Evolutionary conservation across 2,888 invertebrate species (phyloP), one percentile per base, ranked within the genome.

Genomic region (Pristionchus mayeri): DNA sequence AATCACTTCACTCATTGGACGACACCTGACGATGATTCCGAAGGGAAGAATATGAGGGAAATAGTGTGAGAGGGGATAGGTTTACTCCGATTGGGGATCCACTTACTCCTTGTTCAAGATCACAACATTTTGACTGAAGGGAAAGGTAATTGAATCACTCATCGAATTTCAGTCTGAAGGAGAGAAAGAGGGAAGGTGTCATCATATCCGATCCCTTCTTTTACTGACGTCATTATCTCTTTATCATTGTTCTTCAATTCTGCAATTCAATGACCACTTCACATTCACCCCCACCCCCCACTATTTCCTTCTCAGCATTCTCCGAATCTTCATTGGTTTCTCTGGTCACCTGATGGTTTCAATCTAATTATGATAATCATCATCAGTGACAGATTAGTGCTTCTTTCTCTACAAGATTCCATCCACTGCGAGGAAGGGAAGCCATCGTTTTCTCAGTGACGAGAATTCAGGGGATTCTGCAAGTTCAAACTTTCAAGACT

Each of bases 61-160:
- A 60, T 27, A 67, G 67, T n/a, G 67, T 4, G 67, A 67, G 67
- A 37, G 67, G 37, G 67, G 67, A 67, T 67, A 67, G 67, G 67
- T 67, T 67, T 67, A 67, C 67, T 67, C 67, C 21, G 40, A 37
- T 67, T 37, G 30, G 67, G 67, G 67, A 67, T 67, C 67, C 21
- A 37, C 37, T 67, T 67, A 67, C 67, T 67, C n/a, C 37, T 67
- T 34, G 37, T 67, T 37, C 3, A 34, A 34, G 67, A 67, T 67
- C 67, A 67, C 37, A 67, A 67, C 67, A 67, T 67, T 67, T 67
- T 67, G 67, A 67, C 67, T 63, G 63, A 63, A 7, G 30, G 13
- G n/a, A 30, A 18, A 11, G 63, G 63, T 63, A 63, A 63, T 63
- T 63, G 63, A 63, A 63, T 63, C 63, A 63, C 63, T 34, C 16